phyloP scores from a whole-genome alignment of 2,797 vertebrate genomes.

The Acanthiza pusilla region DNA sequence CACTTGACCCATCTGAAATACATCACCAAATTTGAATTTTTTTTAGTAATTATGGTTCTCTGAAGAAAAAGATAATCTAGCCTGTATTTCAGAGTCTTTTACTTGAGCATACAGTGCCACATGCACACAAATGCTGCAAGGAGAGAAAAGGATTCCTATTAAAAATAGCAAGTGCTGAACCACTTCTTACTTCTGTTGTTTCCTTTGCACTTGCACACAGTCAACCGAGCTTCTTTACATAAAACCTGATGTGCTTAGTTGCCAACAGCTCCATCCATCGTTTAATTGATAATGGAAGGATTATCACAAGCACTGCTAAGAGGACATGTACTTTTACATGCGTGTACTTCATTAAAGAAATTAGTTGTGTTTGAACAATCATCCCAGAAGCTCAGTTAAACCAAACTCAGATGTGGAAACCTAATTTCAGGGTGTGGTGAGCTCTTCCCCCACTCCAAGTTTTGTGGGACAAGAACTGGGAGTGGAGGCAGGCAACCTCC shows the following conservation, averaged over 20 bases:
- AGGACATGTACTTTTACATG: neutral
- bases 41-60: conserved; percentile 19
- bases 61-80: conserved; percentile 27
- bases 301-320: neutral
- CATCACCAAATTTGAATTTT: neutral
- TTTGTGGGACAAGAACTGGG: neutral
- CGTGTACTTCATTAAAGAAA: neutral
- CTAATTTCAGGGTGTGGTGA: neutral
- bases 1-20: conserved; percentile 50
- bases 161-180: conserved; percentile 31
- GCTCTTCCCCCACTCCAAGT: neutral
- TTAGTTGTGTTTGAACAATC: neutral
- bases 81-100: conserved; percentile 38
- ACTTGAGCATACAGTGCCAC: neutral
- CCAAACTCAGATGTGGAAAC: neutral
- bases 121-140: neutral
- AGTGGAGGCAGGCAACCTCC: neutral
- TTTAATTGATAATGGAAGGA: neutral
- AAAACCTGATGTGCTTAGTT: neutral
- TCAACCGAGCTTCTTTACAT: neutral
- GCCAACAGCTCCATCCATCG: neutral
- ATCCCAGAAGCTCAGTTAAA: neutral
- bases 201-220: neutral
- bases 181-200: conserved; percentile 21
- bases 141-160: conserved; percentile 22